Base-by-base conservation (phyloP, 2,888 invertebrate species). In the Acanthococcus lagerstroemiae region DNA sequence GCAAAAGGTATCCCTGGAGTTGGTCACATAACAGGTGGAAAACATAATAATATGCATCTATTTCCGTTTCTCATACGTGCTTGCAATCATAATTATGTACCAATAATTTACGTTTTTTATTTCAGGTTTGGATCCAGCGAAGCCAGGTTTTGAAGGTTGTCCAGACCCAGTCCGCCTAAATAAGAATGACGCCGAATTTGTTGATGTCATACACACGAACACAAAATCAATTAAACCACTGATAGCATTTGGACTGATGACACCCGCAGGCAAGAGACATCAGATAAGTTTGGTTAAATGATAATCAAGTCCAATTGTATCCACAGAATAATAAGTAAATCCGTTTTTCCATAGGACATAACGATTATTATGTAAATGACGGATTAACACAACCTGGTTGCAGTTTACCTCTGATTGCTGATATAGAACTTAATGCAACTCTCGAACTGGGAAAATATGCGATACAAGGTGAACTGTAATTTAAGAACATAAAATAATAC, bases 71-170 rank as follows among this genome's bases (percentile, higher is more conserved):
- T n/a, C 37, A 2, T 3, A 37, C n/a, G 37, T 15, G 12, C n/a
- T 37, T 1, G 12, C 12, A 37, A 3, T n/a, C 12, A 2, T 12
- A 12, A 12, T 30, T 9, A 6, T 30, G n/a, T n/a, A n/a, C n/a
- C n/a, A 30, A 17, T 54, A 7, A n/a, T 12, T 22, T 19, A 21
- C 55, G 19, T 6, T 37, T 50, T 50, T 79, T 67, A 75, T 73
- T n/a, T n/a, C n/a, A 78, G 84, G 83, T 48, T 73, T 85, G 68
- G 85, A 85, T 71, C 84, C 84, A 7, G 83, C 84, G 0, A 82
- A 83, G 66, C 84, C 83, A 0, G 84, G 83, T 70, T 85, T 84
- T 72, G 77, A 76, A 17, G 75, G 74, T 3, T 72, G 72, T 57
- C 73, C 74, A 61, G 69, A 72, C 9, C 74, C 76, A 0, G 79